Base-by-base conservation (phyloP, 2,113 vertebrate species). In the Thymallus thymallus region DNA sequence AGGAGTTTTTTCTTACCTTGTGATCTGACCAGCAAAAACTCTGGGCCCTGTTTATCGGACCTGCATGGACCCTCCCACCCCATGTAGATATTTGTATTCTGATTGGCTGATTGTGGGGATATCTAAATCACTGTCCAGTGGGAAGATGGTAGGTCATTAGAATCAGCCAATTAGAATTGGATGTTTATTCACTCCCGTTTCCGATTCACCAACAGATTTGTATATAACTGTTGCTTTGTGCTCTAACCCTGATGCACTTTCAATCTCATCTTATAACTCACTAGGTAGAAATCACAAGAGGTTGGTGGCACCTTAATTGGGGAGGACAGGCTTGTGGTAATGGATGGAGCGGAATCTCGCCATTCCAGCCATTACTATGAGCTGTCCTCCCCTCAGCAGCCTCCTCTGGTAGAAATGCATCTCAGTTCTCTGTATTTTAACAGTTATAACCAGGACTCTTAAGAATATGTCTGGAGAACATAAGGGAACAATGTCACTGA, bases 101-200 rank as follows among this genome's bases (percentile, higher is more conserved):
- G 90, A 92, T 95, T 90, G 93, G 94, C 94, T 94, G 91, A 91
- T 90, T 90, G 82, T 90, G 78, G 92, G 89, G 87, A 76, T 77
- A 75, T 89, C 79, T 86, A 80, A 73, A 69, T 48, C 26, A 75
- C 82, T 70, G n/a, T 68, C 70, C 68, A 75, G 22, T 62, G 65
- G 68, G 45, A 77, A 77, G 78, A 85, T 69, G 79, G 84, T 77
- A 70, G 78, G 81, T 83, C 72, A 30, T 51, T 83, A 55, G 69
- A 69, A 85, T 80, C 78, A 89, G 94, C 93, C 92, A 84, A 89
- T 90, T 93, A 92, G 88, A 94, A 94, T 85, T 73, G 71, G 78
- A 73, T 73, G 22, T 46, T 69, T 72, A 69, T 80, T 73, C 55
- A 82, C 65, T 68, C 32, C 9, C 18, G 48, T 56, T 72, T 67